A percentile compares a stretch with the other conserved stretches of the same genome.
Conservation (phyloP, 1,140 invertebrate species). For the Anoplolepis gracilipes region DNA sequence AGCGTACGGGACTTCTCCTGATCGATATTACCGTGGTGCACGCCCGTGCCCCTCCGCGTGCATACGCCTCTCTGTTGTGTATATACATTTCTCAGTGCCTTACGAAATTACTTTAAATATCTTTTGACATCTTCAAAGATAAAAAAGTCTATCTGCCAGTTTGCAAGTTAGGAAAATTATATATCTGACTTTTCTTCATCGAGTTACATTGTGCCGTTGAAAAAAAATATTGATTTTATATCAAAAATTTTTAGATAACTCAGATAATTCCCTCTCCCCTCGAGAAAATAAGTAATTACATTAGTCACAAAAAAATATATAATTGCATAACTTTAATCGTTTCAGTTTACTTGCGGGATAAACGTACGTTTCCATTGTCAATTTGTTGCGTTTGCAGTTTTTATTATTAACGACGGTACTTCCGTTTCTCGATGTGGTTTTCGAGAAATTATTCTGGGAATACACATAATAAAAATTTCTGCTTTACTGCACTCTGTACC, state of each 20-base stretch:
- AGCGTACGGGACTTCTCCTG: slow-evolving; percentile 76
- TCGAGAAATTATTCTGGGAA: neutral
- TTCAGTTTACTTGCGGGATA: neutral
- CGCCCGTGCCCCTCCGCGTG: slow-evolving; percentile 23
- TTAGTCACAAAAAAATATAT: neutral
- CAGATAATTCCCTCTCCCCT: no score
- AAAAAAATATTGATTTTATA: neutral
- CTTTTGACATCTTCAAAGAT: neutral
- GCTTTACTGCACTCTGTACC: neutral
- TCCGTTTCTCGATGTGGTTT: neutral
- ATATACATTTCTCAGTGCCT: slow-evolving; percentile 9
- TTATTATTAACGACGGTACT: no score
- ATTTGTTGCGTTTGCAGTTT: neutral
- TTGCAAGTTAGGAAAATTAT: neutral
- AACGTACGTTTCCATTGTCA: neutral
- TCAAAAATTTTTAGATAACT: neutral
- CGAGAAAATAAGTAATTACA: no score
- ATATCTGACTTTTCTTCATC: neutral
- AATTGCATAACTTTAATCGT: neutral
- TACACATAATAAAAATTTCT: neutral
- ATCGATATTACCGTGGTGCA: slow-evolving; percentile 79
- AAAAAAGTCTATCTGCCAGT: neutral
- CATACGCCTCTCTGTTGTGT: neutral
- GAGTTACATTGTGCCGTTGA: neutral
- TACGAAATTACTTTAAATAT: slow-evolving; percentile 13